phyloP scores from a whole-genome alignment of 2,888 invertebrate genomes.

The Pollenia angustigena region DNA sequence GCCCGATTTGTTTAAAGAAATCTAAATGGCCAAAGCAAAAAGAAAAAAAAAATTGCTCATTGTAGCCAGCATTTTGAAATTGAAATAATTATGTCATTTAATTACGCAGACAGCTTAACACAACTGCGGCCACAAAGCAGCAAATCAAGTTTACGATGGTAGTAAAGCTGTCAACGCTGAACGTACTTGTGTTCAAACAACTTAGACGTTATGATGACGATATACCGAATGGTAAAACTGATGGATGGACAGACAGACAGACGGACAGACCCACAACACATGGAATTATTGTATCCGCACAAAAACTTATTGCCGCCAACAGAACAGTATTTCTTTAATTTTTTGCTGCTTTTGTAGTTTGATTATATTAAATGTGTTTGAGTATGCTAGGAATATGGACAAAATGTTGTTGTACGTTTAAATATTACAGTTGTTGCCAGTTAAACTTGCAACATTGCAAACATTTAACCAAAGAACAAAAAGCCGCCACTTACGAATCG shows the following conservation, averaged over 20 bases:
- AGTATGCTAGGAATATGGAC: conserved; percentile 36
- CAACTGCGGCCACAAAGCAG: conserved; percentile 56
- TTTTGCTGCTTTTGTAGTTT: conserved; percentile 39
- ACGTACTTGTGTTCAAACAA: conserved; percentile 35
- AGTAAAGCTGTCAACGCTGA: conserved; percentile 70
- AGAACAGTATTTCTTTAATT: conserved; percentile 12
- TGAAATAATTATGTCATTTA: conserved; percentile 84
- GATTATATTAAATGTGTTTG: conserved; percentile 53
- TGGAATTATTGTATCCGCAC: conserved; percentile 69
- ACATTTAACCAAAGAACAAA: conserved; percentile 56
- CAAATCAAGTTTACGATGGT: conserved; percentile 50
- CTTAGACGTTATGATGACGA: conserved; percentile 32
- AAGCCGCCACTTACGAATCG: conserved; percentile 68
- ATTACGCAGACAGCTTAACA: conserved; percentile 81
- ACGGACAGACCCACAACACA: conserved; percentile 26
- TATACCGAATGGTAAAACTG: conserved; percentile 19
- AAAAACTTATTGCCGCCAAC: conserved; percentile 59
- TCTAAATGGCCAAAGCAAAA: conserved; percentile 31
- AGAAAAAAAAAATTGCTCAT: conserved; percentile 25
- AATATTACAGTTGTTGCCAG: conserved; percentile 17
- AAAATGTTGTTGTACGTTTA: conserved; percentile 41
- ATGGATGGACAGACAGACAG: background rate
- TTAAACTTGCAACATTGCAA: conserved; percentile 37
- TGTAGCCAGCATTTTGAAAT: conserved; percentile 76
- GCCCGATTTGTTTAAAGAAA: conserved; percentile 44